These are phyloP conservation scores for Hippolais icterina DNA, from an alignment of 2,113 vertebrate species.

Conservation along the genomic window DNA sequence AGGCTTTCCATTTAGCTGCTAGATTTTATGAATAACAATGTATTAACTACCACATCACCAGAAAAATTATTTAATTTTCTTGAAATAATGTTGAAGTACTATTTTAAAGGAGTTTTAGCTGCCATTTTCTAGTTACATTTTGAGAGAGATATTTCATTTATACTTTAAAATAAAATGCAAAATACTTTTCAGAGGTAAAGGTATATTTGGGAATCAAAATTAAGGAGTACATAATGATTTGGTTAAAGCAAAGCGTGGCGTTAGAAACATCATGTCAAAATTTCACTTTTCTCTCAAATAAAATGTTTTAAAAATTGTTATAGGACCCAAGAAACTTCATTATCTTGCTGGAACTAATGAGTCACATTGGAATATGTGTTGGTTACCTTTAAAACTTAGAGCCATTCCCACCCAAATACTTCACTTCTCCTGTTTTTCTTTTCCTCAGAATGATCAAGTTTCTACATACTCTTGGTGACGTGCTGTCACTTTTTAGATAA, in stretches of 20 bases:
- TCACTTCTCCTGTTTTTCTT: neutral
- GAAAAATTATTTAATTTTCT: neutral
- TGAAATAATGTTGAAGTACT: neutral
- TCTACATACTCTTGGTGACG: neutral
- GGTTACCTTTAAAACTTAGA: neutral
- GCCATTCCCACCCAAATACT: neutral
- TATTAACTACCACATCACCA: neutral
- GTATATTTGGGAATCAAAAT: neutral
- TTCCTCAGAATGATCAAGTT: neutral
- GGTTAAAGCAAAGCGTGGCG: neutral
- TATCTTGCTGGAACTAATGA: neutral
- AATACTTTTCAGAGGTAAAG: neutral
- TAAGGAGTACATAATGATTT: neutral
- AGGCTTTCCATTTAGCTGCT: neutral
- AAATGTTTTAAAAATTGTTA: neutral
- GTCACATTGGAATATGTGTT: accelerated
- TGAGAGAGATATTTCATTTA: neutral
- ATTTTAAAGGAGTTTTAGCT: neutral
- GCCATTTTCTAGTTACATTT: neutral
- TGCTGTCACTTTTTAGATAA: neutral
- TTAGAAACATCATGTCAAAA: neutral
- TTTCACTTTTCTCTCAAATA: neutral
- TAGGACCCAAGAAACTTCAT: neutral
- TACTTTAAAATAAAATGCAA: neutral
- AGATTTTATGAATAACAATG: neutral